These are phyloP conservation scores for Seira musarum DNA, from an alignment of 2,888 invertebrate species.

Conservation along the genomic window DNA sequence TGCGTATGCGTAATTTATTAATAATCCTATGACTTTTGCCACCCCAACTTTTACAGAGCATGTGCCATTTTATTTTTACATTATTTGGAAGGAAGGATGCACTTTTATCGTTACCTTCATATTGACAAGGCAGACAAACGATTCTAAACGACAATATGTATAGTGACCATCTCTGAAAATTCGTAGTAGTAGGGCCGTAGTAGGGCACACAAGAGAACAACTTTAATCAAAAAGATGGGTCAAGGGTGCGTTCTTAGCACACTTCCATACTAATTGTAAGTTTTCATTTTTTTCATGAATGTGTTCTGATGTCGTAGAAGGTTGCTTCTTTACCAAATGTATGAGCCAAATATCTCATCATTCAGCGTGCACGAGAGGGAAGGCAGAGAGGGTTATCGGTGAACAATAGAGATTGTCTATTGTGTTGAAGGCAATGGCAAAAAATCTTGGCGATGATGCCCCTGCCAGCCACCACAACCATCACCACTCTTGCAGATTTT, in stretches of 20 bases:
- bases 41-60: too few species aligned
- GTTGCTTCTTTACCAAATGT: conserved; percentile 16
- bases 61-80: background rate
- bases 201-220: background rate
- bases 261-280: conserved; percentile 47
- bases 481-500: too few species aligned
- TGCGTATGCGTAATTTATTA: too few species aligned
- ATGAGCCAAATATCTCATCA: conserved; percentile 32
- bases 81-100: background rate
- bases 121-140: background rate
- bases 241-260: conserved; percentile 48
- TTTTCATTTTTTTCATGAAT: background rate
- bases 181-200: background rate
- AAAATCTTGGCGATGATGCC: too few species aligned
- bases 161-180: background rate
- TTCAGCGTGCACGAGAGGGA: background rate
- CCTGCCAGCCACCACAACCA: too few species aligned
- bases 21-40: too few species aligned
- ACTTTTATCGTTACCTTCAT: too few species aligned
- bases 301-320: conserved; percentile 18
- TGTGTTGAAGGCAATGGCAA: background rate
- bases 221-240: conserved; percentile 33
- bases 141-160: background rate
- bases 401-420: background rate
- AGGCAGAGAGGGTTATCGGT: background rate